Evolutionary conservation across 1,140 invertebrate genomes (phyloP).

Genomic region (Drosophila bocki): DNA sequence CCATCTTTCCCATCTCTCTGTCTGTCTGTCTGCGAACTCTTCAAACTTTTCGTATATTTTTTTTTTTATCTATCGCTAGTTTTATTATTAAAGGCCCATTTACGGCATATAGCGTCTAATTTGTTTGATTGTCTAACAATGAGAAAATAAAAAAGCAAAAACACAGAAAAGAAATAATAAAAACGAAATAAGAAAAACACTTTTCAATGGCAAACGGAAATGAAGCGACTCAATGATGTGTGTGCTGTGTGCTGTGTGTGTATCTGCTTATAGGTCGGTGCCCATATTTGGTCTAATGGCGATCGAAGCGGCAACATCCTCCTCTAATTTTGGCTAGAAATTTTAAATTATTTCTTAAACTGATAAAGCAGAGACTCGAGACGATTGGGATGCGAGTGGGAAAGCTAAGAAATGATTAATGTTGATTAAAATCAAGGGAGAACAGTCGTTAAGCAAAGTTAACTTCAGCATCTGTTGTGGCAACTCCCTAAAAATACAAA

Average conservation of each 20-base stretch:
- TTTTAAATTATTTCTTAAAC: not conserved
- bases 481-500: not conserved
- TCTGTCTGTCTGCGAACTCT: conserved; percentile 34
- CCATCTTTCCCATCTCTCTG: conserved; percentile 30
- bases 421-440: not conserved
- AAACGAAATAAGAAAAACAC: conserved; percentile 62
- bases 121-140: conserved; percentile 83
- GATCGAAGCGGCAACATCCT: conserved; percentile 8
- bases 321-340: conserved; percentile 2
- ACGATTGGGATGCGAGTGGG: not conserved
- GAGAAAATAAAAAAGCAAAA: conserved; percentile 47
- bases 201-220: conserved; percentile 71
- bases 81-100: conserved; percentile 77
- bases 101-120: conserved; percentile 80
- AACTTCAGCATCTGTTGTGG: not conserved
- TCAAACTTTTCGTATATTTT: conserved; percentile 29
- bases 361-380: too few species aligned
- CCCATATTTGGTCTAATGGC: conserved; percentile 5
- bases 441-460: not conserved
- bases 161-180: conserved; percentile 53
- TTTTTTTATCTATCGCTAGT: conserved; percentile 58
- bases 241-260: conserved; percentile 7
- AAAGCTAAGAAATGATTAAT: not conserved
- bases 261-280: not conserved
- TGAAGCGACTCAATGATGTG: conserved; percentile 59